phyloP scores from a whole-genome alignment of 2,888 invertebrate species.

The Carpatolechia fugitivella region DNA sequence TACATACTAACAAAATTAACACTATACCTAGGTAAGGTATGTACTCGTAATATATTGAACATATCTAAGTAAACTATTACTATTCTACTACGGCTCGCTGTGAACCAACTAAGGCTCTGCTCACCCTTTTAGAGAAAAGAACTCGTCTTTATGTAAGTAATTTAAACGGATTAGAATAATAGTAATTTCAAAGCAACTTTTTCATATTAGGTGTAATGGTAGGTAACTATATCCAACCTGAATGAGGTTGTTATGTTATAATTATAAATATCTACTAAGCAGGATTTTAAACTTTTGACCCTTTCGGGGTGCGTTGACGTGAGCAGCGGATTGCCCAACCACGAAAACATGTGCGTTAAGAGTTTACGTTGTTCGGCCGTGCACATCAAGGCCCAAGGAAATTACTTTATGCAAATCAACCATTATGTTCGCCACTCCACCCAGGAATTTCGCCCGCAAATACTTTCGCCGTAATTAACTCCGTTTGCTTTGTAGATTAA shows the following conservation, averaged over 20 bases:
- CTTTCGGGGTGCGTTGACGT: not conserved
- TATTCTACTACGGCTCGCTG: too few relatives aligned
- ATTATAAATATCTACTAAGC: not conserved
- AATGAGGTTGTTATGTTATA: not conserved
- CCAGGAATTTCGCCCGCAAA: not conserved
- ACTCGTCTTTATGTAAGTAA: too few relatives aligned
- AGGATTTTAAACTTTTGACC: not conserved
- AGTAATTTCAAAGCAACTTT: too few relatives aligned
- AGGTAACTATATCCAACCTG: not conserved
- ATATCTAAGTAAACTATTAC: too few relatives aligned
- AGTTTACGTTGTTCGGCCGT: constrained; percentile 13
- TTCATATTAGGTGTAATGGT: too few relatives aligned
- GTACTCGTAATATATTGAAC: too few relatives aligned
- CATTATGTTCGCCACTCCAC: constrained; percentile 36
- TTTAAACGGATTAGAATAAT: too few relatives aligned
- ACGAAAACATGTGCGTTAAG: constrained; percentile 2
- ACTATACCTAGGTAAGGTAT: too few relatives aligned
- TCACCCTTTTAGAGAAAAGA: too few relatives aligned
- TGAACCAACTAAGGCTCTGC: too few relatives aligned
- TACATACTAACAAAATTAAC: too few relatives aligned
- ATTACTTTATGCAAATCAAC: constrained; percentile 63
- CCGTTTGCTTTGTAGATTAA: constrained; percentile 19
- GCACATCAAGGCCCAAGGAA: constrained; percentile 39
- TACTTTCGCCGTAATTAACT: constrained; percentile 17
- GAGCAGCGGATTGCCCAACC: constrained; percentile 1